Evolutionary conservation across 2,797 vertebrate genomes (phyloP), one percentile per base, ranked within the genome.

Genomic region (Enoplosus armatus): DNA sequence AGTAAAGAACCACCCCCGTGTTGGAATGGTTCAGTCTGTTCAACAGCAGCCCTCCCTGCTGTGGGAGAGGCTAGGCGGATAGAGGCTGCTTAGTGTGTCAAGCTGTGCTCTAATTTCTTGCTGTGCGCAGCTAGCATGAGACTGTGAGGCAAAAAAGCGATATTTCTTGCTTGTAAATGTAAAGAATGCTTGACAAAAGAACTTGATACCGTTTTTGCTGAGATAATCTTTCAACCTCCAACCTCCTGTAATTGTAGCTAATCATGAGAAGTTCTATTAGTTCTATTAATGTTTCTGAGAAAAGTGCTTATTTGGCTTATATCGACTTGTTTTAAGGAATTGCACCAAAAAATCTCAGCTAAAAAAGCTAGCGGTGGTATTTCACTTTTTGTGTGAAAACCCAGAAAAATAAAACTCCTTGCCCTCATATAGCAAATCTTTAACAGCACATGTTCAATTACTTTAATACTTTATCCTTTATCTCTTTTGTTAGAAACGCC

Each of bases 21-120:
- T 43, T 73, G 62, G 55, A 90, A 91, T 94, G 93, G 93, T 93
- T 91, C 77, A 82, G 90, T 89, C 93, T 73, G 56, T 67, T 78
- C 22, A 69, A 56, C 84, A 87, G 75, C 83, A 68, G 73, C 74
- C 79, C 67, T 82, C 72, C 63, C 72, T 78, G 75, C 77, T 79
- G 70, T 72, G 84, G 78, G 77, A 81, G 85, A 85, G 88, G 83
- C 80, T 61, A 86, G 75, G 77, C 24, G 51, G 65, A 53, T 29
- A 18, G 39, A 82, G 73, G 53, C 80, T 85, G 85, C 72, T 86
- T 45, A 70, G 9, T 87, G 72, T 83, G 80, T 72, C 87, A 83
- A 11, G 61, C 84, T 89, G 67, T 87, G 88, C 83, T 86, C 80
- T 24, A 39, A 26, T 51, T 79, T 79, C 54, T 75, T 83, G 27